Percentiles rank a stretch among this genome's conserved stretches.
Evolutionary conservation across 2,797 vertebrate species (phyloP).

Genomic region (Carduelis carduelis): DNA sequence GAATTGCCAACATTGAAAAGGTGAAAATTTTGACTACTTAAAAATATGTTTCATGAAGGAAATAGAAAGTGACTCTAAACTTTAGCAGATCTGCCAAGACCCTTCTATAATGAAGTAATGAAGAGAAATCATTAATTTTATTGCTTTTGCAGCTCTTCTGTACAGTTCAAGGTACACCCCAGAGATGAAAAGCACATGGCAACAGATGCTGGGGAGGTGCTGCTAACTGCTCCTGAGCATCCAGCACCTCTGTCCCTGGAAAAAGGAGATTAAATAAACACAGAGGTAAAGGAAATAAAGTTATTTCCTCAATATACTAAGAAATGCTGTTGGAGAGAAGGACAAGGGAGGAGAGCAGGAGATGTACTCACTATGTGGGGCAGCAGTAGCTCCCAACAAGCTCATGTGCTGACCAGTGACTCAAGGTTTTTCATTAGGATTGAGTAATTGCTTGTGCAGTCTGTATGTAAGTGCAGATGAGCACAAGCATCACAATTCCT

Average conservation of each 20-base stretch:
- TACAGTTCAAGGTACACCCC: neutral
- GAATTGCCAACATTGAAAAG: neutral
- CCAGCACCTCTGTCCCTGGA: neutral
- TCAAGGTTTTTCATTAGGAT: neutral
- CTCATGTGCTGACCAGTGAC: neutral
- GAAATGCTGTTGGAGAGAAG: neutral
- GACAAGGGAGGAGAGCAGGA: neutral
- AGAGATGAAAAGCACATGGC: neutral
- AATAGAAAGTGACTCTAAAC: neutral
- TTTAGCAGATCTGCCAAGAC: neutral
- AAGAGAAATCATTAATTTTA: neutral
- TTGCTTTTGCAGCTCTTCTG: neutral
- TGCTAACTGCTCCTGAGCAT: neutral
- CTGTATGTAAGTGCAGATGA: neutral
- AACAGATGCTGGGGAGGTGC: accelerated
- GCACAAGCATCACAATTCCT: neutral
- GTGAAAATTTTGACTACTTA: neutral
- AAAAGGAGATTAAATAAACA: neutral
- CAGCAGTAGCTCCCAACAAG: neutral
- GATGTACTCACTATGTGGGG: accelerated
- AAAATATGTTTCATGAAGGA: neutral
- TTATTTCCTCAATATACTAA: neutral
- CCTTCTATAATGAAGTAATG: neutral
- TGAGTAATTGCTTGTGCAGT: neutral
- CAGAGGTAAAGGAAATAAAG: neutral